Evolutionary conservation across 2,113 vertebrate genomes (phyloP).

Genomic region (Tympanuchus pallidicinctus): DNA sequence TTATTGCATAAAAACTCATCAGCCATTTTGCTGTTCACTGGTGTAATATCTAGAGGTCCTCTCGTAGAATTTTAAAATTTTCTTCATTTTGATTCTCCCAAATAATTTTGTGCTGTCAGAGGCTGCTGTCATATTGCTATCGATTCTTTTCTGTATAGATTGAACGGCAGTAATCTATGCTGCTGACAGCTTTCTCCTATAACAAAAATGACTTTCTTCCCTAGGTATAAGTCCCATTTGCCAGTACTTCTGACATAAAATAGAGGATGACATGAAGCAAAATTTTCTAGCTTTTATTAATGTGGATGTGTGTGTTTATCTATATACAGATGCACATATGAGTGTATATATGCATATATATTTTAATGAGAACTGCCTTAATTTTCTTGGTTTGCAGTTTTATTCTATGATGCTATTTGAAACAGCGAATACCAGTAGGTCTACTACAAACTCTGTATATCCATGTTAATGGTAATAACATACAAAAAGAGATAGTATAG

Average conservation of each 20-base stretch:
- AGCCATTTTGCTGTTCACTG: background rate
- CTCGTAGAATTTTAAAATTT: fast-evolving
- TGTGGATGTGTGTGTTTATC: background rate
- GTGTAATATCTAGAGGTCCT: background rate
- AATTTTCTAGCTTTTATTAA: background rate
- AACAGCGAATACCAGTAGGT: background rate
- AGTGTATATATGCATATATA: fast-evolving
- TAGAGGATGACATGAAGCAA: background rate
- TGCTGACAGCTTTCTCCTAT: background rate
- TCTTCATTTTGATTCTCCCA: background rate
- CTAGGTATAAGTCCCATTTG: background rate
- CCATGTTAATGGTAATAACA: background rate
- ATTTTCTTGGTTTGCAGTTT: background rate
- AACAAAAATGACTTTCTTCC: background rate
- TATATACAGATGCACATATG: background rate
- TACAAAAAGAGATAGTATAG: background rate
- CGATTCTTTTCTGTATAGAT: background rate
- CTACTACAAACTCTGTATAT: background rate
- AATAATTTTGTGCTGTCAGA: background rate
- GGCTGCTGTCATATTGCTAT: background rate
- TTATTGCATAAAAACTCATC: background rate
- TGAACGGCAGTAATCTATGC: background rate
- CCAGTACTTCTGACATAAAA: background rate
- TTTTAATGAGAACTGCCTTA: background rate
- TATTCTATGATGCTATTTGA: background rate